These are phyloP conservation scores for Cryptoblepharus egeriae DNA, from an alignment of 2,797 vertebrate species.

Conservation along the genomic window DNA sequence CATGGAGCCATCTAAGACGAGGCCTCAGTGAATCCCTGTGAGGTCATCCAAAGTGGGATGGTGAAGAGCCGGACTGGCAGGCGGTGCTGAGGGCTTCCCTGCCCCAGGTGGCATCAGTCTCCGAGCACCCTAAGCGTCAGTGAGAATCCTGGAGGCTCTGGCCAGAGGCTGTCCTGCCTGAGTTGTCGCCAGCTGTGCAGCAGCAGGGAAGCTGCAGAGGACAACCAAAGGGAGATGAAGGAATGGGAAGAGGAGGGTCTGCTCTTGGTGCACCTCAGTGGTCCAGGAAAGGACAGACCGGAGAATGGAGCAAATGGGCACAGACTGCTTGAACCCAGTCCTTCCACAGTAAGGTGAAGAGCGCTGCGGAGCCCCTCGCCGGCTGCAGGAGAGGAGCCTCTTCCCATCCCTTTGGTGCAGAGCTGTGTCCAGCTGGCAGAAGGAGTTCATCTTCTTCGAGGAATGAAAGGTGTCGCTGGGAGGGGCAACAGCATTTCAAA, in stretches of 20 bases:
- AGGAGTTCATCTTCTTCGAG: rapidly evolving
- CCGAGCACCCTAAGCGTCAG: no score
- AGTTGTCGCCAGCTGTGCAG: background rate
- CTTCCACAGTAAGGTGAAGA: background rate
- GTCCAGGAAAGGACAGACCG: no score
- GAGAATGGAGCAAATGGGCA: no score
- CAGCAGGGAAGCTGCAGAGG: background rate
- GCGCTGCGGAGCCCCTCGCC: background rate
- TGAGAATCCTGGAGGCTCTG: no score
- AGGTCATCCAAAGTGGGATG: rapidly evolving
- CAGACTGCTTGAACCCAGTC: no score
- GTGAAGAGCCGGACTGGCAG: no score
- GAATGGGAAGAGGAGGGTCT: background rate
- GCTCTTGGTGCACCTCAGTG: no score
- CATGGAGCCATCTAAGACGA: rapidly evolving
- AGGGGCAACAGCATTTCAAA: rapidly evolving
- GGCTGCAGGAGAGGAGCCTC: no score
- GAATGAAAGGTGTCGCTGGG: rapidly evolving
- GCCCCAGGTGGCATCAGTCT: no score
- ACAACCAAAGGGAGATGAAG: background rate
- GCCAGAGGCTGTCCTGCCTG: no score
- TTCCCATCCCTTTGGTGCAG: rapidly evolving
- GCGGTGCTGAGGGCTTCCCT: no score
- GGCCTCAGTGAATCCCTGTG: rapidly evolving
- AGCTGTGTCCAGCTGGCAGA: background rate